Evolutionary conservation across 2,797 vertebrate species (phyloP).

Genomic region (Galagoides demidoff): DNA sequence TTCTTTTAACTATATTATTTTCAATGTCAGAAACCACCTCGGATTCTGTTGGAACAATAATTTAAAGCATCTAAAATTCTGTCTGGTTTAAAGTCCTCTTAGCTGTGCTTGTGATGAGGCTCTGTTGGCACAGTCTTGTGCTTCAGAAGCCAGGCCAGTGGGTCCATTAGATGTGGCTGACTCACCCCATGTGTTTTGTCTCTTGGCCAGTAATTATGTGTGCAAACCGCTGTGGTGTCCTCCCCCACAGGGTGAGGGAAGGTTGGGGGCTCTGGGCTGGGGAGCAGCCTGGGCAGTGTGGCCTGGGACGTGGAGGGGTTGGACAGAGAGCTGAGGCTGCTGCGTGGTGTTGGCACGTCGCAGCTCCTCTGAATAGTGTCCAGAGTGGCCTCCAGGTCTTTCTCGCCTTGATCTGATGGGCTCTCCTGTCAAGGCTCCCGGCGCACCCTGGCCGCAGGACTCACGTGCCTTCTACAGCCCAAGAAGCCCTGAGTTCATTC

Average conservation of each 20-base stretch:
- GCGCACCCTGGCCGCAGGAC: rapidly evolving
- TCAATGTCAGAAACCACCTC: background rate
- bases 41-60: background rate
- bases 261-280: background rate
- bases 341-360: rapidly evolving
- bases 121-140: background rate
- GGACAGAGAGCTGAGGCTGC: background rate
- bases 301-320: background rate
- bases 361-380: background rate
- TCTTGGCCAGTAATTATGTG: background rate
- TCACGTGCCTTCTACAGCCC: rapidly evolving
- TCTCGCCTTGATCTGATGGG: background rate
- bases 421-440: background rate
- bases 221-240: background rate
- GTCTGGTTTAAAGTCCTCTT: background rate
- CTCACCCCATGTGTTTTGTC: background rate
- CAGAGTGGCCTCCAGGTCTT: background rate
- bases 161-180: background rate
- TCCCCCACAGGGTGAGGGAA: background rate
- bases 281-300: rapidly evolving
- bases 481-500: background rate
- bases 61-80: background rate
- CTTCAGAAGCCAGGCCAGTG: background rate
- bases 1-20: background rate
- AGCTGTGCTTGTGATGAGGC: background rate